phyloP scores from a whole-genome alignment of 2,888 invertebrate species.

The Noctua janthe region DNA sequence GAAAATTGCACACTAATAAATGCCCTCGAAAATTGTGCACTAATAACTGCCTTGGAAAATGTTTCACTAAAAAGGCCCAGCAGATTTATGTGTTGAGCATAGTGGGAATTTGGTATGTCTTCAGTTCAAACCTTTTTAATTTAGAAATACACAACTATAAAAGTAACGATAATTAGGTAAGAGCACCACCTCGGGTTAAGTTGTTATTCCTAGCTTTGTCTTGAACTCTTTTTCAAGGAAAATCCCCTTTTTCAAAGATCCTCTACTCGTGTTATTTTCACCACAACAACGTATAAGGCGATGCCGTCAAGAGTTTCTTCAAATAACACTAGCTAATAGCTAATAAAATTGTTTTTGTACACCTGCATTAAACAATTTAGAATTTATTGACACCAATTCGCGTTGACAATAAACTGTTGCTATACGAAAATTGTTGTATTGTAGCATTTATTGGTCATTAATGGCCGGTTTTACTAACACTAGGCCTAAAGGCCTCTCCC shows the following conservation, averaged over 20 bases:
- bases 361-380: constrained; percentile 12
- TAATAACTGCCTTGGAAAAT: not conserved
- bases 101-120: not conserved
- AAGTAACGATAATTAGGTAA: not conserved
- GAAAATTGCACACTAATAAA: not conserved
- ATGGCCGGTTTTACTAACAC: not conserved
- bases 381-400: constrained; percentile 33
- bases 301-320: not conserved
- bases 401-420: constrained; percentile 6
- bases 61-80: not conserved
- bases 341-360: constrained; percentile 1
- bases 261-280: not conserved
- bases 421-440: not conserved
- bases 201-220: not conserved
- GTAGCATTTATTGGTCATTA: not conserved
- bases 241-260: not conserved
- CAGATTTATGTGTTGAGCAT: not conserved
- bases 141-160: not conserved
- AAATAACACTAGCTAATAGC: not conserved
- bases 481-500: not conserved
- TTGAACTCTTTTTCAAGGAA: not conserved
- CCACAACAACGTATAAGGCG: not conserved
- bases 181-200: not conserved
- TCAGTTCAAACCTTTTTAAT: not conserved
- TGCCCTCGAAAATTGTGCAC: not conserved